Evolutionary conservation across 2,113 vertebrate species (phyloP), one percentile per base, ranked within the genome.

Genomic region (Takifugu bimaculatus): DNA sequence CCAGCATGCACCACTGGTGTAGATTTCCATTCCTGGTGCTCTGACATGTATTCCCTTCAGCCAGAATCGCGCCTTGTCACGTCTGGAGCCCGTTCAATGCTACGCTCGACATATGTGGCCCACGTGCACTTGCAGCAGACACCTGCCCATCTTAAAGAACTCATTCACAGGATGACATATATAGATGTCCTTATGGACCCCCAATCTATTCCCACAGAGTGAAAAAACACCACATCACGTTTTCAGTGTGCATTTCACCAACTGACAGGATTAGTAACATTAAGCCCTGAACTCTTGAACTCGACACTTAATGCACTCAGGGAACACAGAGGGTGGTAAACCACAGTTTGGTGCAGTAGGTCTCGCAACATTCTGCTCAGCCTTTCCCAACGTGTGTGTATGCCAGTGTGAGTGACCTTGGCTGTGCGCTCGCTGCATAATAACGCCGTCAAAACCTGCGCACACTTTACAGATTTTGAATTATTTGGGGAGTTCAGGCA

Each of bases 211-310:
- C 52, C 62, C 10, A 11, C 62, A 64, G 60, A 54, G 54, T 77
- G 51, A 49, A 57, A 20, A 50, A 63, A 65, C 51, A n/a, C 50
- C 45, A 70, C 77, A 65, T 85, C 86, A 83, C 62, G 69, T 88
- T 89, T 84, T 57, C 66, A 77, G 80, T 71, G 64, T 86, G 60
- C 64, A 72, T 89, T 85, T 87, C 79, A 85, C 63, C 60, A 72
- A 39, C 63, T 77, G 71, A 84, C 68, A 77, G 74, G 84, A 89
- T 89, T 85, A 88, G 79, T 70, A 59, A 77, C 75, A 73, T 75
- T 74, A 88, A 80, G 72, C 61, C 39, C 72, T 82, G 81, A 82
- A 83, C 77, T 82, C 63, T 82, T 79, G 78, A 86, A 72, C 79
- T 60, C 27, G 0, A 57, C 45, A 70, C 59, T 68, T 68, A 66